These are phyloP conservation scores for Tor tambroides DNA, from an alignment of 2,113 vertebrate genomes.

Conservation along the genomic window DNA sequence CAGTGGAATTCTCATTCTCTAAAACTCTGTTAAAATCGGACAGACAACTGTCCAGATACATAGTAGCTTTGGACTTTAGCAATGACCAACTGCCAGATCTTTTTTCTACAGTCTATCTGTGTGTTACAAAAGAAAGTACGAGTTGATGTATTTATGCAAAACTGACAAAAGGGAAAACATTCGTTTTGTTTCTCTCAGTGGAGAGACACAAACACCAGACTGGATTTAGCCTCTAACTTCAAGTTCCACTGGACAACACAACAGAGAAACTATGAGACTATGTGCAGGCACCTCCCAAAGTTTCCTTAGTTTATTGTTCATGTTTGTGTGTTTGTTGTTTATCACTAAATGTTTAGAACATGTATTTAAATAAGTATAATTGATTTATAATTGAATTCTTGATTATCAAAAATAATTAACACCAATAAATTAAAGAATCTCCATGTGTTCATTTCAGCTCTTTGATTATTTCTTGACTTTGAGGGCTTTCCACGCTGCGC, in stretches of 20 bases:
- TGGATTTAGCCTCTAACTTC: neutral
- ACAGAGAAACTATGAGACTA: neutral
- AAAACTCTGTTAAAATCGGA: neutral
- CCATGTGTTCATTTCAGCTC: neutral
- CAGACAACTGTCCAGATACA: neutral
- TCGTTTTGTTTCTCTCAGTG: neutral
- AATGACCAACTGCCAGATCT: neutral
- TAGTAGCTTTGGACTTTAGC: neutral
- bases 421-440: neutral
- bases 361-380: neutral
- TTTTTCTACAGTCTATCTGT: neutral
- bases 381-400: neutral
- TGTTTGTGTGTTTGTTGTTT: neutral
- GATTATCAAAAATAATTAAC: neutral
- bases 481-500: neutral
- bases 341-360: neutral
- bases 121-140: neutral
- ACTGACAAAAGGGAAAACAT: neutral
- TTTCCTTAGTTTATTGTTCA: neutral
- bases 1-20: neutral
- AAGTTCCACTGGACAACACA: constrained; percentile 16
- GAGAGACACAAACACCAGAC: neutral
- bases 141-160: neutral
- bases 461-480: neutral
- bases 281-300: constrained; percentile 13